These are phyloP conservation scores for Phycodurus eques DNA, from an alignment of 2,113 vertebrate genomes.

Conservation along the genomic window DNA sequence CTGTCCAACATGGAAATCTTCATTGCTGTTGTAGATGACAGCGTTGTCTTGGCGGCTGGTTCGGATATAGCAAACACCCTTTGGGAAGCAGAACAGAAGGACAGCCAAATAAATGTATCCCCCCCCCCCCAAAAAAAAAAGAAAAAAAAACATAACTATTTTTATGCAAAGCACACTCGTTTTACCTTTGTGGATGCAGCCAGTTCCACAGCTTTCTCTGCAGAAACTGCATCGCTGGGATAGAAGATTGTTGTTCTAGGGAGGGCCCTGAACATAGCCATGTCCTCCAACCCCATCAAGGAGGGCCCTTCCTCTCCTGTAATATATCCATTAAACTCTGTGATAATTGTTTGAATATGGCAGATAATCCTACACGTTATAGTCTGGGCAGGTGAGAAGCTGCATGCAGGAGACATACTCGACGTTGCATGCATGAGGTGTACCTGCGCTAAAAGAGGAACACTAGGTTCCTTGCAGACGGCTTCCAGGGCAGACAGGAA, in stretches of 20 bases:
- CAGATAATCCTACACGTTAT: not conserved
- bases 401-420: slow-evolving; percentile 41
- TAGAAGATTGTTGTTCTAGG: slow-evolving; percentile 89
- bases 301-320: slow-evolving; percentile 92
- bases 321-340: slow-evolving; percentile 16
- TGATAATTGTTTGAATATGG: not conserved
- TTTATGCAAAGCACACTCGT: not conserved
- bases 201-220: slow-evolving; percentile 92
- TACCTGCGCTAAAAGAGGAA: slow-evolving; percentile 73
- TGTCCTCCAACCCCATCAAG: slow-evolving; percentile 91
- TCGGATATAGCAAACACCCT: slow-evolving; percentile 95
- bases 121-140: not conserved
- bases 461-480: slow-evolving; percentile 61
- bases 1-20: slow-evolving; percentile 90
- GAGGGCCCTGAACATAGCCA: slow-evolving; percentile 86
- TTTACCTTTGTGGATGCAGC: slow-evolving; percentile 88
- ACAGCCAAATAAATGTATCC: not conserved
- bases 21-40: slow-evolving; percentile 88
- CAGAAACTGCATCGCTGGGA: slow-evolving; percentile 87
- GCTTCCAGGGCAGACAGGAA: slow-evolving; percentile 66
- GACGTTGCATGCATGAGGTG: slow-evolving; percentile 63
- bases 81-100: slow-evolving; percentile 11
- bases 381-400: slow-evolving; percentile 25
- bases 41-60: slow-evolving; percentile 89
- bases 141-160: not conserved